Conservation (phyloP, 2,113 vertebrate genomes). For the Syngnathus floridae region DNA sequence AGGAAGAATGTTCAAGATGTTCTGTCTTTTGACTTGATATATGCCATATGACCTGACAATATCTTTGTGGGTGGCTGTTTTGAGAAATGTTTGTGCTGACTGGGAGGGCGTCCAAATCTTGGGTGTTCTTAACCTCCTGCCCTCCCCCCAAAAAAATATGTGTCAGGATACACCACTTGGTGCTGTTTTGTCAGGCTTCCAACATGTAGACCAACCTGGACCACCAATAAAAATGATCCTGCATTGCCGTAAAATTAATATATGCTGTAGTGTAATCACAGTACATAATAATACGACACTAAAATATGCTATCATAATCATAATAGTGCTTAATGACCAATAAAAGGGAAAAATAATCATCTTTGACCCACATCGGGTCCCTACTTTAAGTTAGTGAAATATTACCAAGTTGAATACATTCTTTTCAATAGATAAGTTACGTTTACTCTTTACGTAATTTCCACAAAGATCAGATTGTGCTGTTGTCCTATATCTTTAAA, state of each 20-base stretch:
- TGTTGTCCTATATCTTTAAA: neutral
- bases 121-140: slow-evolving; percentile 49
- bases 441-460: neutral
- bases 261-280: too few relatives aligned
- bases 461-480: neutral
- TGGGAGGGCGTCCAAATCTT: slow-evolving; percentile 23
- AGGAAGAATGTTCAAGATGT: neutral
- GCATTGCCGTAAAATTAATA: too few relatives aligned
- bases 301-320: too few relatives aligned
- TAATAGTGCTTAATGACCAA: neutral
- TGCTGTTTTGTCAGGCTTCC: slow-evolving; percentile 21
- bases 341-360: neutral
- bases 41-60: slow-evolving; percentile 28
- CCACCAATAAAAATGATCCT: slow-evolving; percentile 20
- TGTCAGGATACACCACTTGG: slow-evolving; percentile 28
- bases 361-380: neutral
- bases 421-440: neutral
- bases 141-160: slow-evolving; percentile 18
- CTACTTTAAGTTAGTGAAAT: neutral
- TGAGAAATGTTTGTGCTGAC: slow-evolving; percentile 12
- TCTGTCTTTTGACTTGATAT: neutral
- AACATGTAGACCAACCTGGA: slow-evolving; percentile 32
- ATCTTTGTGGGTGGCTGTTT: slow-evolving; percentile 51
- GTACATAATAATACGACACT: too few relatives aligned
- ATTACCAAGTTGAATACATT: neutral